Base-by-base conservation (phyloP, 2,888 invertebrate genomes). In the Criorhina ranunculi region DNA sequence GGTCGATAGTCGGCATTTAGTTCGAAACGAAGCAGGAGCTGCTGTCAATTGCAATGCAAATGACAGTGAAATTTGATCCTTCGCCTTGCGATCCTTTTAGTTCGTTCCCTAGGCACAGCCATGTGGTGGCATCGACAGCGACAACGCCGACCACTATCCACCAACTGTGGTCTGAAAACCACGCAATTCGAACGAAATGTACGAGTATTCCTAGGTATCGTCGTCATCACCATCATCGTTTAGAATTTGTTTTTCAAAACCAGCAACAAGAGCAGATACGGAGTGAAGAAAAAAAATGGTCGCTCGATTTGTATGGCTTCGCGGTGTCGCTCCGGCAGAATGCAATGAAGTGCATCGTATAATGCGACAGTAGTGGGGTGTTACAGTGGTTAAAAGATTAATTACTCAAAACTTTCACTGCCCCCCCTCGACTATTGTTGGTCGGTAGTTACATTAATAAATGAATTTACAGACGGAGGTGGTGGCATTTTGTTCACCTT, bases 381-480 rank as follows among this genome's bases (percentile, higher is more conserved):
- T 79, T 69, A 49, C 69, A 79, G 83, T 83, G 83, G 83, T 83
- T 78, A 79, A 79, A 83, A 79, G 79, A 83, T 83, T 79, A 83
- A 83, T 83, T 83, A 83, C 83, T 79, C 53, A 51, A 72, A 62
- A 83, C 83, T 83, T 83, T 83, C 83, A 70, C 82, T 83, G 46
- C 72, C 46, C 53, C 19, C 7, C 46, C 33, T 12, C 19, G 17
- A 2, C 60, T 46, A 6, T 44, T n/a, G 17, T 8, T 15, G 12
- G 9, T 24, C 9, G 42, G 53, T 51, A 70, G 62, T 37, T 12
- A 62, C 55, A 31, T 62, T 69, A 60, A 40, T 40, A 64, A 62
- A 44, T 72, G 37, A 55, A 60, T 70, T 49, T 29, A 37, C 60
- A n/a, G 1, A 11, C 15, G 9, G 17, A 6, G 0, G 15, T 9